phyloP scores from a whole-genome alignment of 2,797 vertebrate genomes.

The Jordanella pulchra region DNA sequence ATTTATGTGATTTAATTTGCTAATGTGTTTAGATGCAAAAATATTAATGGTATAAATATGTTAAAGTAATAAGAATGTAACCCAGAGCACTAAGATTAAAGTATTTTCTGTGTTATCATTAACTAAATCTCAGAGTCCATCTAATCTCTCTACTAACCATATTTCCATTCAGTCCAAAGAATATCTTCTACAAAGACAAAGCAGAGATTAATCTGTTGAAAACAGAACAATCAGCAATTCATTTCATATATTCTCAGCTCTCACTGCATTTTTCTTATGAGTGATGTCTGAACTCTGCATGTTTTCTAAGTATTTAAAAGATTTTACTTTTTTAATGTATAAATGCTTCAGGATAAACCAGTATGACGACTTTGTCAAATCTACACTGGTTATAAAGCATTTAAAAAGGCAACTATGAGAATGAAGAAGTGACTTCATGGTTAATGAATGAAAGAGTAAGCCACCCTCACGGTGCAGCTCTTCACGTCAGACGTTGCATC shows the following conservation, averaged over 20 bases:
- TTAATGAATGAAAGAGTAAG: too few species aligned
- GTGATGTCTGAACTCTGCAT: not conserved
- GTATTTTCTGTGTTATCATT: not conserved
- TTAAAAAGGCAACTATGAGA: too few species aligned
- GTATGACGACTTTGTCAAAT: not conserved
- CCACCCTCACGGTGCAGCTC: not conserved
- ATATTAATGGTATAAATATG: not conserved
- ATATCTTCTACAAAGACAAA: too few species aligned
- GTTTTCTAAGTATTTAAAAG: not conserved
- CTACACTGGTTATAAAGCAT: not conserved
- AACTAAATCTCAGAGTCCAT: too few species aligned
- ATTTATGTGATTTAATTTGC: not conserved
- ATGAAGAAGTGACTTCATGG: too few species aligned
- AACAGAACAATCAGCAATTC: not conserved
- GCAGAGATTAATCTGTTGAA: too few species aligned
- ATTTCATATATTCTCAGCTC: not conserved
- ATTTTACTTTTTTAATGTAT: not conserved
- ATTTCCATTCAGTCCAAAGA: too few species aligned
- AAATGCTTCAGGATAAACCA: not conserved
- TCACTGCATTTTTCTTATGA: not conserved
- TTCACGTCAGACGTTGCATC: not conserved
- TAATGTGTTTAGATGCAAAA: not conserved
- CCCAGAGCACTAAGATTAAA: not conserved
- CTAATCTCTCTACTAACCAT: too few species aligned
- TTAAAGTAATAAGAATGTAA: not conserved